These are phyloP conservation scores for Ips typographus DNA, from an alignment of 1,140 invertebrate genomes.

Conservation along the genomic window DNA sequence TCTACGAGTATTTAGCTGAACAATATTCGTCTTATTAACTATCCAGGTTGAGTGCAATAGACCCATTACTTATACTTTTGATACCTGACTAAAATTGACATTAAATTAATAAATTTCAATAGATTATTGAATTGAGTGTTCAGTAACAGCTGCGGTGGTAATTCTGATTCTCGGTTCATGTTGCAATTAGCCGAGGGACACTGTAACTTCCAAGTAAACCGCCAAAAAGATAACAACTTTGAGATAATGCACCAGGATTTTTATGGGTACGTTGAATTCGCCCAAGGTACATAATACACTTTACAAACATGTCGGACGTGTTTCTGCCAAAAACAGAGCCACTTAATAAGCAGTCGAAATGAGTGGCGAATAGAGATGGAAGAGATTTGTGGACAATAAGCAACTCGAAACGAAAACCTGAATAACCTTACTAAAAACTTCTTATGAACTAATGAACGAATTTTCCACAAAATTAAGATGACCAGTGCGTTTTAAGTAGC, in stretches of 20 bases:
- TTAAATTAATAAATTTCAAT: not conserved
- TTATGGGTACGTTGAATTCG: constrained; percentile 14
- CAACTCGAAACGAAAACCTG: not conserved
- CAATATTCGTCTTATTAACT: not conserved
- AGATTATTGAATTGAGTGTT: not conserved
- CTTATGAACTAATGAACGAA: no score
- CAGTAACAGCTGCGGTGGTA: not conserved
- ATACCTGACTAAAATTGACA: not conserved
- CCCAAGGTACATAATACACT: not conserved
- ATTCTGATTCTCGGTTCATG: not conserved
- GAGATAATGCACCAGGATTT: constrained; percentile 14
- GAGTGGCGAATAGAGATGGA: not conserved
- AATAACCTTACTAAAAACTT: no score
- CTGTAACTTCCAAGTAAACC: not conserved
- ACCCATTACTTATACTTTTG: not conserved
- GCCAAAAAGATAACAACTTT: constrained; percentile 2
- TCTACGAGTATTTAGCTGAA: not conserved
- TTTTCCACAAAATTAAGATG: no score
- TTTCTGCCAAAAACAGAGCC: not conserved
- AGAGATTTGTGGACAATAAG: not conserved
- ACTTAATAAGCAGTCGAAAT: not conserved
- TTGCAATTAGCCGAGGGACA: not conserved
- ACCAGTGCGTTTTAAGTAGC: no score
- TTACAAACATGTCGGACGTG: constrained; percentile 11
- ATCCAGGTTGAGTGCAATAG: not conserved